Conservation (phyloP, 2,888 invertebrate genomes). For the Drosophila melanosoma region DNA sequence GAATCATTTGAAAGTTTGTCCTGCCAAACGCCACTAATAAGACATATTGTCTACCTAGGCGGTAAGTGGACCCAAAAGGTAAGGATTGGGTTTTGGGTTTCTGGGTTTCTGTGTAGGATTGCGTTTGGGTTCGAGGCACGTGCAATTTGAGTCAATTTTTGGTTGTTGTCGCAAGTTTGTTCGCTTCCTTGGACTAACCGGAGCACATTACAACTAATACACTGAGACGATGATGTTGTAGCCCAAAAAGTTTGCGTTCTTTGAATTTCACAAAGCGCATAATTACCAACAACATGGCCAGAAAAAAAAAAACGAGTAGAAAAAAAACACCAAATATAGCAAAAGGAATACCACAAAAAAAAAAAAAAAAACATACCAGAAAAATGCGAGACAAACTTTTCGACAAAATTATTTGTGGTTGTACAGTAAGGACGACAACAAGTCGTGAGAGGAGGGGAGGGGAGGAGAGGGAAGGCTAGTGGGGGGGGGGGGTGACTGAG, state of each 20-base stretch:
- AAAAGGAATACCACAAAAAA: constrained; percentile 17
- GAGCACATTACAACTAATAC: constrained; percentile 75
- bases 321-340: background rate
- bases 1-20: constrained; percentile 68
- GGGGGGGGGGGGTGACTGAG: constrained; percentile 10
- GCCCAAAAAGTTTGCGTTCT: constrained; percentile 68
- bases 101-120: background rate
- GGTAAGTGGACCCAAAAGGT: constrained; percentile 41
- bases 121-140: constrained; percentile 20
- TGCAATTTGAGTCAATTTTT: constrained; percentile 44
- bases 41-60: constrained; percentile 68
- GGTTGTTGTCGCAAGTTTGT: constrained; percentile 67
- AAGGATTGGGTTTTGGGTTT: constrained; percentile 16
- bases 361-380: constrained; percentile 20
- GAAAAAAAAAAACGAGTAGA: constrained; percentile 19
- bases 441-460: constrained; percentile 37
- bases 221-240: constrained; percentile 68
- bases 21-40: constrained; percentile 55
- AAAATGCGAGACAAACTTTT: constrained; percentile 67
- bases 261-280: constrained; percentile 75
- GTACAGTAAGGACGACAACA: constrained; percentile 49
- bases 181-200: constrained; percentile 58
- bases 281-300: constrained; percentile 74
- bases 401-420: constrained; percentile 75
- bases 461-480: background rate